A percentile compares a stretch with the other conserved stretches of the same genome.
These are phyloP conservation scores for Oscheius onirici DNA, from an alignment of 2,888 invertebrate species.

Conservation along the genomic window DNA sequence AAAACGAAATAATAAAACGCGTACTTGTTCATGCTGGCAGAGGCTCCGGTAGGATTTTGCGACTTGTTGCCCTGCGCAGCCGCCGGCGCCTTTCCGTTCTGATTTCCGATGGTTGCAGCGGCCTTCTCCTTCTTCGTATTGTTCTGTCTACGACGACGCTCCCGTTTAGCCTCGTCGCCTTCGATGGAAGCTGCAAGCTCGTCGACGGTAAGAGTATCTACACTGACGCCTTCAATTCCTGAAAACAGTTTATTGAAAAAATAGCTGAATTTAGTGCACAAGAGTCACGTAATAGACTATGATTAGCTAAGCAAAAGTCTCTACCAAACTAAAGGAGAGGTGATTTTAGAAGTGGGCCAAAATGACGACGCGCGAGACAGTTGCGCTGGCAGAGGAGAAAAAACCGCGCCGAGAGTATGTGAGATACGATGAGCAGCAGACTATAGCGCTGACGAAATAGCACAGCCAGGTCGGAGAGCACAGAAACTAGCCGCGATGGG, in stretches of 20 bases:
- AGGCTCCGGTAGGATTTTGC: background rate
- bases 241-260: background rate
- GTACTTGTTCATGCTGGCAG: background rate
- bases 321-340: background rate
- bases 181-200: conserved; percentile 19
- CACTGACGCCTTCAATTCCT: no score
- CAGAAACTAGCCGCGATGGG: conserved; percentile 12
- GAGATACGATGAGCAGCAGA: conserved; percentile 13
- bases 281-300: no score
- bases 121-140: background rate
- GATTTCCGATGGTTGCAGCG: conserved; percentile 30
- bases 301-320: no score
- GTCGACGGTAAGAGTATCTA: background rate
- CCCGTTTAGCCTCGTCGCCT: conserved; percentile 7
- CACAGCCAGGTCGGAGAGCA: background rate
- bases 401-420: conserved; percentile 25
- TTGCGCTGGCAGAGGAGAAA: conserved; percentile 27
- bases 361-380: conserved; percentile 26
- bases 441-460: conserved; percentile 9
- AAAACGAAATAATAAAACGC: background rate
- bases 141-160: conserved; percentile 24
- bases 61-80: conserved; percentile 16
- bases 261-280: no score
- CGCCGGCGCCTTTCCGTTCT: conserved; percentile 27
- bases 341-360: conserved; percentile 32